Conservation (phyloP, 1,140 invertebrate species). For the Musca vetustissima region DNA sequence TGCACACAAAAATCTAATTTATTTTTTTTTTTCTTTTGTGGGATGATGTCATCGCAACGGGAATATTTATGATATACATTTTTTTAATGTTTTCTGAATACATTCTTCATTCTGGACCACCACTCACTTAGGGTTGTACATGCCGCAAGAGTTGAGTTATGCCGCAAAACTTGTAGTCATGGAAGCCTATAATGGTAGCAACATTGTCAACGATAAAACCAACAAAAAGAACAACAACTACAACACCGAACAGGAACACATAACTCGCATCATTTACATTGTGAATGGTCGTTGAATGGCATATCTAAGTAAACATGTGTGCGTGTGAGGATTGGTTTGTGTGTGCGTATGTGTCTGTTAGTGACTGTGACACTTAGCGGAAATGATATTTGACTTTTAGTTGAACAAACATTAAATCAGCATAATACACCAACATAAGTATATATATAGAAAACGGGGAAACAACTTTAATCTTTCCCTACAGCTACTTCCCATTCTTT, state of each 20-base stretch:
- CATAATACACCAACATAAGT: neutral
- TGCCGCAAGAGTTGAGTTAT: neutral
- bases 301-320: too few relatives aligned
- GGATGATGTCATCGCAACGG: conserved; percentile 7
- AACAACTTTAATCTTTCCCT: neutral
- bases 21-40: neutral
- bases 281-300: too few relatives aligned
- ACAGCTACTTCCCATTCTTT: too few relatives aligned
- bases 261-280: conserved; percentile 7
- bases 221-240: too few relatives aligned
- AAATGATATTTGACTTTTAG: conserved; percentile 21
- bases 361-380: neutral
- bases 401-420: conserved; percentile 5
- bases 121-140: neutral
- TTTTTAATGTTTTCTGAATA: conserved; percentile 7
- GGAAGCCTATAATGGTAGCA: too few relatives aligned
- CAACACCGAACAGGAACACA: too few relatives aligned
- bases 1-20: conserved; percentile 10
- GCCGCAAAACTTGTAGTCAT: too few relatives aligned
- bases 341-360: neutral
- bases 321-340: neutral
- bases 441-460: too few relatives aligned
- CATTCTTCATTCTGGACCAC: neutral
- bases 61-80: conserved; percentile 6
- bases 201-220: too few relatives aligned